These are phyloP conservation scores for Acanthosepion pharaonis DNA, from an alignment of 2,888 invertebrate genomes.

Conservation along the genomic window DNA sequence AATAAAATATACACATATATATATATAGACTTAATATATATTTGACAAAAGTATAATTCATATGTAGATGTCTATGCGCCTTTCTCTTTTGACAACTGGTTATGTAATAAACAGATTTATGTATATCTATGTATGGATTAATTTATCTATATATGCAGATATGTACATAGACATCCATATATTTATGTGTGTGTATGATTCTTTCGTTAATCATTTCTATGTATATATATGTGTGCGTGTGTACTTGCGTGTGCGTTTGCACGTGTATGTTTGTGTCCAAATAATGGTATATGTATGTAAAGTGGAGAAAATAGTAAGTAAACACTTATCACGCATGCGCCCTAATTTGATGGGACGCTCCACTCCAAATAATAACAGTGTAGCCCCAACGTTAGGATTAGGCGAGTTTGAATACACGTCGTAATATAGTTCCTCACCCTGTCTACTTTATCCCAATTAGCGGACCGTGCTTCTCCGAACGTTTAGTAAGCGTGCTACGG, in stretches of 20 bases:
- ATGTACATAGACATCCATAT: neutral
- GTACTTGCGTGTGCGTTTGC: neutral
- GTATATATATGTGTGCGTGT: neutral
- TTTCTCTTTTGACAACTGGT: too few species aligned
- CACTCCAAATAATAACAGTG: slow-evolving; percentile 8
- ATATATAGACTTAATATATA: too few species aligned
- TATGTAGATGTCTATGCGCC: too few species aligned
- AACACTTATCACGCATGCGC: neutral
- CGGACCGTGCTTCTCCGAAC: neutral
- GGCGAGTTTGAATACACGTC: neutral
- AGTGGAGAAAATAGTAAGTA: neutral
- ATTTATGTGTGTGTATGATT: neutral
- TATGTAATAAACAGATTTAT: too few species aligned
- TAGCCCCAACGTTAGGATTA: neutral
- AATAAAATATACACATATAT: too few species aligned
- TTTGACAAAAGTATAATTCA: too few species aligned
- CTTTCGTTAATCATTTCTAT: neutral
- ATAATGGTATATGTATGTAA: neutral
- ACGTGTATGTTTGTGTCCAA: neutral
- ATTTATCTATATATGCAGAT: neutral
- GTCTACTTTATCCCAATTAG: slow-evolving; percentile 1
- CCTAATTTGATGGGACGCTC: neutral
- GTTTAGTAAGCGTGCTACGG: neutral
- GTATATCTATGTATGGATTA: neutral
- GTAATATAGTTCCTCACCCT: neutral